Percentiles rank a stretch among this genome's conserved stretches.
Evolutionary conservation across 2,797 vertebrate genomes (phyloP).

Genomic region (Cyclura pinguis): DNA sequence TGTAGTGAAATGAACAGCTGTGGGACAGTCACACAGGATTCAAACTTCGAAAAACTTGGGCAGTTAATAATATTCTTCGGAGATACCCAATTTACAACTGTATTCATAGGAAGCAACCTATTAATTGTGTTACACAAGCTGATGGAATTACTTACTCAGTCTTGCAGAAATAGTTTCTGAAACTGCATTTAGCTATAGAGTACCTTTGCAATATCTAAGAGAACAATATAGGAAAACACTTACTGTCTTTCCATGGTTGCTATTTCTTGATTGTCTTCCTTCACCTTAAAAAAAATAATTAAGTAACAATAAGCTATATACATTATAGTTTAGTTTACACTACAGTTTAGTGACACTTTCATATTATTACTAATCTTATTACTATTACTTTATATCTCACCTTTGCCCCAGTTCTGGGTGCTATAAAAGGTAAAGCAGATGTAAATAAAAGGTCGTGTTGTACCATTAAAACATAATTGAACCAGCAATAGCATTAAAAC

Average conservation of each 20-base stretch:
- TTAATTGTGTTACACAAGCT: not conserved
- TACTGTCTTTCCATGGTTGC: slow-evolving; percentile 97
- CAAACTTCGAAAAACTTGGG: not conserved
- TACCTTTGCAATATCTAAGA: not conserved
- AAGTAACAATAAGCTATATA: not conserved
- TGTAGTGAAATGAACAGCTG: not conserved
- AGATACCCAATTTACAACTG: not conserved
- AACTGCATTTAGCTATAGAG: not conserved
- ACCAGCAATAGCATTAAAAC: too few species aligned
- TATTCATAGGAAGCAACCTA: not conserved
- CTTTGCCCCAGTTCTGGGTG: too few species aligned
- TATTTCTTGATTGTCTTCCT: slow-evolving; percentile 96
- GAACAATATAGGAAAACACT: slow-evolving; percentile 69
- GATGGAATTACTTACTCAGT: not conserved
- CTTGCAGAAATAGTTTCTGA: not conserved
- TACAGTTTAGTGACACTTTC: not conserved
- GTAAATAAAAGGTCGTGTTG: too few species aligned
- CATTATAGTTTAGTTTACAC: too few species aligned
- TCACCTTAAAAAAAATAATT: slow-evolving; percentile 85
- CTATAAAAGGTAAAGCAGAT: too few species aligned
- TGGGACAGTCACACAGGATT: too few species aligned
- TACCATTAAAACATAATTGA: too few species aligned
- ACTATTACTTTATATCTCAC: too few species aligned
- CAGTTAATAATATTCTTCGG: not conserved
- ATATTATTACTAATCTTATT: not conserved